Conservation (phyloP, 37 sponge, comb jelly and placozoan genomes). For the Cliona cf. orientalis region DNA sequence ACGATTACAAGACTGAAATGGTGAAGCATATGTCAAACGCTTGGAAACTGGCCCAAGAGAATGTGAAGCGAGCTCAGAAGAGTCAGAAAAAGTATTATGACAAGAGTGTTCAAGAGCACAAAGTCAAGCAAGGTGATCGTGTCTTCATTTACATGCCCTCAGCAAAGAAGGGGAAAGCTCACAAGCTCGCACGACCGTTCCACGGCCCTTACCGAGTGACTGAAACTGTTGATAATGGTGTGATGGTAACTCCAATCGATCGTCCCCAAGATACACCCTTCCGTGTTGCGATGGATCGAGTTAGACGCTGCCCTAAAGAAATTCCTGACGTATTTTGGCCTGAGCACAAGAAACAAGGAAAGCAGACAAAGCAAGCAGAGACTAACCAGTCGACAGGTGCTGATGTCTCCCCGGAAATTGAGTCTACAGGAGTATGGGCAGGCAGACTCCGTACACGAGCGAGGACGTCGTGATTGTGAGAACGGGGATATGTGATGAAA, state of each 20-base stretch:
- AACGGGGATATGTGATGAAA: no score
- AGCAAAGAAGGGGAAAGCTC: conserved; percentile 8
- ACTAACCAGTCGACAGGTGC: no score
- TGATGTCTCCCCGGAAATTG: no score
- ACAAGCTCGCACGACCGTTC: conserved; percentile 30
- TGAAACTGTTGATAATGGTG: neutral
- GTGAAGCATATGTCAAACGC: neutral
- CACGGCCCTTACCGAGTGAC: conserved; percentile 39
- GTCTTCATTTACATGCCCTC: conserved; percentile 50
- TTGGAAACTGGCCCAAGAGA: conserved; percentile 32
- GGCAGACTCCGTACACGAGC: no score
- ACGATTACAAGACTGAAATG: conserved; percentile 28
- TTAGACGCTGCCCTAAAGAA: conserved; percentile 36
- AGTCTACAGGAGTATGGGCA: no score
- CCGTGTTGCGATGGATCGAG: conserved; percentile 33
- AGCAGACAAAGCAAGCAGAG: no score
- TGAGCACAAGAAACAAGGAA: no score
- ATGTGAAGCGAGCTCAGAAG: conserved; percentile 31
- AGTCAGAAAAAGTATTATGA: conserved; percentile 47
- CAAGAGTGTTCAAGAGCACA: neutral
- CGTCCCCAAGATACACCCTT: conserved; percentile 19
- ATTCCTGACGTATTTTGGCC: conserved; percentile 18
- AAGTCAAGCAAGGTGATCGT: conserved; percentile 24
- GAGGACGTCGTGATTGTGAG: no score
- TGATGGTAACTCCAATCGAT: conserved; percentile 13